Base-by-base conservation (phyloP, 1,140 invertebrate species). In the Melanaphis sacchari region DNA sequence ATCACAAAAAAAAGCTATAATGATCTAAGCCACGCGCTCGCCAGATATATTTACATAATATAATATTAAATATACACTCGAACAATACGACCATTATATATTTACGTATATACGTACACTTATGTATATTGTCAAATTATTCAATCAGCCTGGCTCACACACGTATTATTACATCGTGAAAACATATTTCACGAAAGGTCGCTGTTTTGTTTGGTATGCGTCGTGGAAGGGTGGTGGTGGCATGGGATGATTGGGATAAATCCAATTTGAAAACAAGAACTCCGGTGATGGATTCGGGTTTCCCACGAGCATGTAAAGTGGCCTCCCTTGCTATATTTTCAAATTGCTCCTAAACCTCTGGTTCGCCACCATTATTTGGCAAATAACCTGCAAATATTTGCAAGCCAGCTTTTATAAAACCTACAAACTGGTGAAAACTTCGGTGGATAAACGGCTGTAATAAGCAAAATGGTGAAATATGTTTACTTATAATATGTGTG, bases 321-420 rank as follows among this genome's bases (percentile, higher is more conserved):
- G n/a, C 59, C 59, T n/a, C 31, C 15, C 24, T 26, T 54, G 31
- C 59, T 26, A 11, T 11, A 31, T 21, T 49, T 15, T 2, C 46
- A 49, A 49, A 49, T 49, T n/a, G 31, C 4, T 76, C 59, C 31
- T n/a, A n/a, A n/a, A 76, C 59, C 15, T n/a, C 59, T 49, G 46
- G 46, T 49, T 49, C 46, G 46, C 59, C 59, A n/a, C 59, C 59
- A 11, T 31, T 59, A 31, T 59, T 59, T 59, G 31, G 54, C 31
- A 66, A n/a, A 76, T 76, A 76, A n/a, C n/a, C 59, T 76, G 59
- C 31, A 76, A 76, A 76, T 76, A 76, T 76, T 76, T 76, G 59
- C 31, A 5, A 76, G 36, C 59, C 18, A 76, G 59, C 59, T 66
- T 18, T 66, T 76, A 5, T n/a, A 66, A 15, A n/a, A 66, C n/a